Percentiles rank a stretch among this genome's conserved stretches.
Evolutionary conservation across 1,140 invertebrate genomes (phyloP).

Genomic region (Brachionus rotundiformis): DNA sequence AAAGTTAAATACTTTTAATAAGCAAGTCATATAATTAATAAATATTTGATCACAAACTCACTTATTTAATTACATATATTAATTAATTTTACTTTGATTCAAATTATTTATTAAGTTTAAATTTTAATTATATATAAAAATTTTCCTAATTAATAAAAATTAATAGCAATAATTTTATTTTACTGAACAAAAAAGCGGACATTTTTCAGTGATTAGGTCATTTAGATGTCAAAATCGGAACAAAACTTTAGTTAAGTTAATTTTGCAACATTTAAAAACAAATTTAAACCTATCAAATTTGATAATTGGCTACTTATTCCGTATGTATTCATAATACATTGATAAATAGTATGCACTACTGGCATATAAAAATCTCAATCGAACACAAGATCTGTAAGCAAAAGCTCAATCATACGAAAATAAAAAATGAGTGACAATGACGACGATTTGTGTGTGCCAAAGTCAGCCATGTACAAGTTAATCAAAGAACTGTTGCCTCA

Average conservation of each 20-base stretch:
- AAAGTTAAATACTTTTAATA: too few relatives aligned
- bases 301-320: neutral
- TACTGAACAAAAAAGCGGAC: too few relatives aligned
- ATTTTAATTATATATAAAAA: too few relatives aligned
- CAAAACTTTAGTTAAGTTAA: neutral
- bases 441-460: constrained; percentile 44
- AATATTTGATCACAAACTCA: too few relatives aligned
- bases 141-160: too few relatives aligned
- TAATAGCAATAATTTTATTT: too few relatives aligned
- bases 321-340: neutral
- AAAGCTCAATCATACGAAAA: neutral
- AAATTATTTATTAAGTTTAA: too few relatives aligned
- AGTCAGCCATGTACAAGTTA: constrained; percentile 42
- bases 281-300: neutral
- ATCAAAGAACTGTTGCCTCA: constrained; percentile 35
- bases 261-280: neutral
- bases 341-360: neutral
- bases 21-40: too few relatives aligned
- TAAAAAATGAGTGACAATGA: constrained; percentile 45
- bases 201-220: neutral
- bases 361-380: constrained; percentile 3
- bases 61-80: too few relatives aligned
- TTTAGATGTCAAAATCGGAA: neutral
- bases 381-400: neutral
- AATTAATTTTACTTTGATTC: too few relatives aligned